These are phyloP conservation scores for Rhopilema esculentum DNA, from an alignment of 30 jellyfish, hydroid and myxozoan genomes.

Conservation along the genomic window DNA sequence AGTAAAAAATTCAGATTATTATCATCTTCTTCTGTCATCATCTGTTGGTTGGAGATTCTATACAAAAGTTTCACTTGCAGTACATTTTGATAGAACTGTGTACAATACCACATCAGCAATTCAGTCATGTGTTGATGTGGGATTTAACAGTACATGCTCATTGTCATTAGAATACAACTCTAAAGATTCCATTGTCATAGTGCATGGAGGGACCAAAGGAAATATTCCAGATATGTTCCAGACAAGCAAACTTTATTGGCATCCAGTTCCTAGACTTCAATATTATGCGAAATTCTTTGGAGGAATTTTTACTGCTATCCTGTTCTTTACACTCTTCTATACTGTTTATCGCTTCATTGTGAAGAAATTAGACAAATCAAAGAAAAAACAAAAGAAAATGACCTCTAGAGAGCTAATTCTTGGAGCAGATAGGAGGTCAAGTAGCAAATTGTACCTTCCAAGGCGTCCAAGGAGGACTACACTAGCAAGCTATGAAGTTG, in stretches of 20 bases:
- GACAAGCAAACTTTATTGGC: slow-evolving; percentile 36
- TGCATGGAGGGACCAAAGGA: slow-evolving; percentile 12
- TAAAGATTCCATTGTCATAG: slow-evolving; percentile 60
- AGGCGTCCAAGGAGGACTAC: slow-evolving; percentile 45
- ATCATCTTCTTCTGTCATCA: slow-evolving; percentile 72
- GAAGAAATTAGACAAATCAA: not conserved
- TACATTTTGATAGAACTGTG: slow-evolving; percentile 71
- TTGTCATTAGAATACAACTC: slow-evolving; percentile 64
- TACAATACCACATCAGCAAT: slow-evolving; percentile 56
- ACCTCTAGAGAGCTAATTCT: not conserved
- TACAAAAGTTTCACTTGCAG: slow-evolving; percentile 50
- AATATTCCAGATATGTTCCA: slow-evolving; percentile 48
- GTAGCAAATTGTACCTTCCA: slow-evolving; percentile 14
- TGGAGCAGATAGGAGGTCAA: not conserved
- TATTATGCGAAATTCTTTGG: slow-evolving; percentile 80
- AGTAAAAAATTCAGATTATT: slow-evolving; percentile 54
- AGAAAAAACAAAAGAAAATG: slow-evolving; percentile 1
- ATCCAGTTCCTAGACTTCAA: slow-evolving; percentile 50
- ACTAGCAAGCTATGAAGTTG: slow-evolving; percentile 59
- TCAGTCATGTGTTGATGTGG: slow-evolving; percentile 35
- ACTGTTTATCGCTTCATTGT: slow-evolving; percentile 62
- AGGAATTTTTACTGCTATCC: slow-evolving; percentile 39
- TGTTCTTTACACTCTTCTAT: slow-evolving; percentile 63
- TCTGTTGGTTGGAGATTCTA: slow-evolving; percentile 96
- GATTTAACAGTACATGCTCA: slow-evolving; percentile 43